Evolutionary conservation across 2,113 vertebrate species (phyloP).

Genomic region (rabbit (Oryctolagus cuniculus)): DNA sequence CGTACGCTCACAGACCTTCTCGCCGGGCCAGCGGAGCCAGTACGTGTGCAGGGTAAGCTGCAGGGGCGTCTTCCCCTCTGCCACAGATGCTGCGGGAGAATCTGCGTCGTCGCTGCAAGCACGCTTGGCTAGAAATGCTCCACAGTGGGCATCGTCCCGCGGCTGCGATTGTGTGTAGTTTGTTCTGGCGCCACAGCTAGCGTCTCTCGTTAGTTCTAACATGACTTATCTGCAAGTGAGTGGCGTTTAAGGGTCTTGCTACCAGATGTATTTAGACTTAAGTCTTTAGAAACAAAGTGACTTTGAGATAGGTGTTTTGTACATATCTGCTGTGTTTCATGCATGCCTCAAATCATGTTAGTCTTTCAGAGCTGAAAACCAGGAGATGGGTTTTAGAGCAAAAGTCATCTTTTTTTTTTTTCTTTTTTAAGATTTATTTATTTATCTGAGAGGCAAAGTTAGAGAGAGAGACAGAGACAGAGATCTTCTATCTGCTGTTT

Average conservation of each 20-base stretch:
- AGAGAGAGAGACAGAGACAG: too few relatives aligned
- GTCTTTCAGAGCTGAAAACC: neutral
- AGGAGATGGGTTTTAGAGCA: neutral
- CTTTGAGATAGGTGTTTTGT: neutral
- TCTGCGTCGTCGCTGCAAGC: neutral
- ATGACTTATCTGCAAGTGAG: neutral
- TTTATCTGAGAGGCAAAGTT: too few relatives aligned
- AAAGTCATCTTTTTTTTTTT: neutral
- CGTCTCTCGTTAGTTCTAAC: neutral
- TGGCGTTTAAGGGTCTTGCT: neutral
- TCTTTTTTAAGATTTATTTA: too few relatives aligned
- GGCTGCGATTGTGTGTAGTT: neutral
- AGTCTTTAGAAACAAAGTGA: neutral
- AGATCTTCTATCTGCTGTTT: too few relatives aligned
- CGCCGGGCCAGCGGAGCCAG: slow-evolving; percentile 91
- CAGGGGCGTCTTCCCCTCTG: slow-evolving; percentile 40
- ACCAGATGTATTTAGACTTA: neutral
- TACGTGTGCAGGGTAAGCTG: slow-evolving; percentile 93
- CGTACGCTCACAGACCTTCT: slow-evolving; percentile 93
- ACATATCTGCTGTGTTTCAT: neutral
- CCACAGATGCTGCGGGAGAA: neutral
- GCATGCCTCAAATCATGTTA: neutral
- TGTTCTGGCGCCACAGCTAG: neutral
- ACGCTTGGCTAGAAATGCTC: neutral
- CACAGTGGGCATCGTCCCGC: neutral